phyloP scores from a whole-genome alignment of 2,113 vertebrate species.

The Anseranas semipalmata region DNA sequence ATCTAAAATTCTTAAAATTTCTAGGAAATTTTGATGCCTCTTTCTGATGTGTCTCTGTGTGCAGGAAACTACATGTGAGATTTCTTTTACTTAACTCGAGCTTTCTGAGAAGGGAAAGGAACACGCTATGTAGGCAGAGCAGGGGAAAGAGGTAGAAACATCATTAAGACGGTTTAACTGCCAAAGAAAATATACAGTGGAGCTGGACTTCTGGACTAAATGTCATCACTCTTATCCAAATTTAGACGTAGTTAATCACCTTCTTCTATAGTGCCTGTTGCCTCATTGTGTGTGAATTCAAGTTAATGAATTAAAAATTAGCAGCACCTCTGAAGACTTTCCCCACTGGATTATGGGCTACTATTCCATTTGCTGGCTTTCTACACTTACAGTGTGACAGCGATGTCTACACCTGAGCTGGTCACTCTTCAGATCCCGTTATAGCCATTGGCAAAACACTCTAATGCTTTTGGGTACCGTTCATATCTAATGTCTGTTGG shows the following conservation, averaged over 20 bases:
- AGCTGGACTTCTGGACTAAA: background rate
- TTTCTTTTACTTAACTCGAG: background rate
- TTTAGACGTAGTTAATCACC: background rate
- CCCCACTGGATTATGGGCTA: fast-evolving
- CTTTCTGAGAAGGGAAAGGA: background rate
- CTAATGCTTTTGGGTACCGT: background rate
- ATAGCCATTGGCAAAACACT: background rate
- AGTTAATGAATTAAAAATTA: background rate
- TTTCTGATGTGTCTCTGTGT: background rate
- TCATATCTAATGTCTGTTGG: background rate
- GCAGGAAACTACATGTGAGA: background rate
- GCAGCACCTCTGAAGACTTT: background rate
- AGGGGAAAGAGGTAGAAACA: background rate
- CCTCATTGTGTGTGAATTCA: background rate
- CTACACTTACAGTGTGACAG: background rate
- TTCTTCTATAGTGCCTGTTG: background rate
- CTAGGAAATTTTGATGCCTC: background rate
- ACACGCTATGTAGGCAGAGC: background rate
- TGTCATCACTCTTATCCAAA: background rate
- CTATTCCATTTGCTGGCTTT: background rate
- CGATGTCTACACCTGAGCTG: background rate
- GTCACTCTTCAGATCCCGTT: background rate
- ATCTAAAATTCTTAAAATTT: background rate
- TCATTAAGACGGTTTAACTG: background rate
- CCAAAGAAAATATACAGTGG: background rate